Conservation (phyloP, 2,888 invertebrate species). For the Lydus trimaculatus region DNA sequence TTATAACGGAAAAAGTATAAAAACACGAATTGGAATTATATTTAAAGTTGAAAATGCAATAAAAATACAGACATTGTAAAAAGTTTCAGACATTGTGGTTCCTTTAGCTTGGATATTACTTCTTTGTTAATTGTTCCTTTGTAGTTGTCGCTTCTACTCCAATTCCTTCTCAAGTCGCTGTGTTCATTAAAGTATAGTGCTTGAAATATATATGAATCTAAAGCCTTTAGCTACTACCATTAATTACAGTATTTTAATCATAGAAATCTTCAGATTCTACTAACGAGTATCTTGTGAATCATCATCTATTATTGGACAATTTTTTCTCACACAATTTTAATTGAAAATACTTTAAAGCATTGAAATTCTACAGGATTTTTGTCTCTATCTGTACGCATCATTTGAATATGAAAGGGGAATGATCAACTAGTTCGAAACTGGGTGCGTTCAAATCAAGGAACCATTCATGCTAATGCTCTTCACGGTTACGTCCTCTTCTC, state of each 20-base stretch:
- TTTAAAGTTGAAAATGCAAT: slow-evolving; percentile 45
- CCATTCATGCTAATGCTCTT: slow-evolving; percentile 44
- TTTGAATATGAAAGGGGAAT: slow-evolving; percentile 47
- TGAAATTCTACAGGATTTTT: background rate
- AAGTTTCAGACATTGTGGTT: slow-evolving; percentile 53
- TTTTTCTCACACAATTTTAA: background rate
- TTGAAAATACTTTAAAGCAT: background rate
- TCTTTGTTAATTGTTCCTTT: slow-evolving; percentile 60
- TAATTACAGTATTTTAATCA: slow-evolving; percentile 55
- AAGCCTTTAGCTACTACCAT: slow-evolving; percentile 52
- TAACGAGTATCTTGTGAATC: background rate
- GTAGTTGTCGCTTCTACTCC: slow-evolving; percentile 54
- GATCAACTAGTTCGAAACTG: slow-evolving; percentile 44
- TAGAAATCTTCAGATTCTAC: slow-evolving; percentile 25
- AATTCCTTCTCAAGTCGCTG: slow-evolving; percentile 51
- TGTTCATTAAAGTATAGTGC: slow-evolving; percentile 55
- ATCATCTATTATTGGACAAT: background rate
- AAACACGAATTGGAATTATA: slow-evolving; percentile 28
- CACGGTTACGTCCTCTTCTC: slow-evolving; percentile 33
- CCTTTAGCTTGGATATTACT: slow-evolving; percentile 57
- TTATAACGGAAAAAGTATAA: background rate
- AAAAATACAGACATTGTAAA: slow-evolving; percentile 49
- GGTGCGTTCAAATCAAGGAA: slow-evolving; percentile 45
- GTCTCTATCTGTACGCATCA: slow-evolving; percentile 11
- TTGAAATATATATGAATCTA: slow-evolving; percentile 45